Evolutionary conservation across 2,888 invertebrate genomes (phyloP), one percentile per base, ranked within the genome.

Genomic region (Protonemura montana): DNA sequence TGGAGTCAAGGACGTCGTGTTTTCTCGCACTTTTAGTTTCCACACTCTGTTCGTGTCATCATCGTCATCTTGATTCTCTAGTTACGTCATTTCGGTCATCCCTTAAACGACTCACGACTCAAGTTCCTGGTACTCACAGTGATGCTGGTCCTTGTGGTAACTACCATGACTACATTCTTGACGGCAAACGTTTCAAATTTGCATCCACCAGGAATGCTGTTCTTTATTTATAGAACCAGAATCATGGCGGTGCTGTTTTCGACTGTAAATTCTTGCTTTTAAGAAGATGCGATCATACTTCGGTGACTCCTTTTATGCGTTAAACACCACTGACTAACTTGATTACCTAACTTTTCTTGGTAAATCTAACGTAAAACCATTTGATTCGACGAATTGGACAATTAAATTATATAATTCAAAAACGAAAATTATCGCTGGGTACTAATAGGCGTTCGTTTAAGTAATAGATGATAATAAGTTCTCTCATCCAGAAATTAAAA

Each of bases 1-100:
- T 78, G 25, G 0, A 78, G 78, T 78, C 78, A 78, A 78, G 78
- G 78, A 78, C 78, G 78, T 78, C 78, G 27, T 78, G 78, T 78
- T 78, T 78, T 78, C 59, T 78, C 78, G 26, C 28, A 27, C 35
- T 6, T 78, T 27, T 78, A 25, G 28, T 78, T 78, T 78, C 78
- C 28, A 27, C 78, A 78, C 28, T 59, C n/a, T 27, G 26, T 78
- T 78, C 78, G n/a, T 78, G 78, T 78, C 78, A 78, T 78, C 78
- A 78, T 78, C 26, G 26, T 59, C 59, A 59, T 59, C 59, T 59
- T 13, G 7, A 3, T 59, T 13, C 59, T 59, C 21, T 59, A 2
- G 16, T 7, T 59, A 35, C 35, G 35, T 35, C 35, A 35, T 1
- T 59, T 21, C 21, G 59, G 59, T 59, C 59, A 59, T 59, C 59